A percentile compares a stretch with the other conserved stretches of the same genome.
These are phyloP conservation scores for Leuctra nigra DNA, from an alignment of 2,888 invertebrate species.

Conservation along the genomic window DNA sequence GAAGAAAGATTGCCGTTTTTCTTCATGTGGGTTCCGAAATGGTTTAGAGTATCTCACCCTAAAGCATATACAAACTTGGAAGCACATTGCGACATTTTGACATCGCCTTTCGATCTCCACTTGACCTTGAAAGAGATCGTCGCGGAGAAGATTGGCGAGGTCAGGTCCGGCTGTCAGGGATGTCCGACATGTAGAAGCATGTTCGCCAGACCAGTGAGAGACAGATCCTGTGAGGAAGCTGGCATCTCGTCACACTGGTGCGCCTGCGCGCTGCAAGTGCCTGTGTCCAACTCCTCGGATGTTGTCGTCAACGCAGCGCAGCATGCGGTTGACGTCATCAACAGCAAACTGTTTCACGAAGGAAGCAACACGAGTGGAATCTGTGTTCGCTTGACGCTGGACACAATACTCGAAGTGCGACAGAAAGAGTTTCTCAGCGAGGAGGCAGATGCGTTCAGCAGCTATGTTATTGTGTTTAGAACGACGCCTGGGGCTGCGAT, in stretches of 20 bases:
- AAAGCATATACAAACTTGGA: slow-evolving; percentile 49
- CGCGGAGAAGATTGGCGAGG: slow-evolving; percentile 31
- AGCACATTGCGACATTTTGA: slow-evolving; percentile 57
- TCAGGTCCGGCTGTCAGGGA: slow-evolving; percentile 16
- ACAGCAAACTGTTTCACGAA: slow-evolving; percentile 35
- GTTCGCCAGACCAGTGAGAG: slow-evolving; percentile 49
- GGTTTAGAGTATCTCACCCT: slow-evolving; percentile 50
- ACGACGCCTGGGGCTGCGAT: slow-evolving; percentile 59
- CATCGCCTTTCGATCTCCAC: slow-evolving; percentile 69
- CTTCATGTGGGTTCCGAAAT: slow-evolving; percentile 59
- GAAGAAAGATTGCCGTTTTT: slow-evolving; percentile 72
- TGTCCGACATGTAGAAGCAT: slow-evolving; percentile 61
- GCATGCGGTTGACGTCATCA: slow-evolving; percentile 42
- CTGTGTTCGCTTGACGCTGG: slow-evolving; percentile 49
- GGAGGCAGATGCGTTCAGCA: slow-evolving; percentile 34
- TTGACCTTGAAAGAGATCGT: slow-evolving; percentile 62
- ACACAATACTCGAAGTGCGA: slow-evolving; percentile 45
- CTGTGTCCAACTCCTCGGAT: slow-evolving; percentile 37
- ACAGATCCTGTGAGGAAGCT: slow-evolving; percentile 61
- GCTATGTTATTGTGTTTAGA: slow-evolving; percentile 61
- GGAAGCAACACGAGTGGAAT: slow-evolving; percentile 32
- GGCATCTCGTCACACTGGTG: slow-evolving; percentile 70
- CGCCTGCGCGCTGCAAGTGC: slow-evolving; percentile 43
- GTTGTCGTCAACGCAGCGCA: slow-evolving; percentile 48
- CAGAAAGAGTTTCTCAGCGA: slow-evolving; percentile 37